Base-by-base conservation (phyloP, 53 echinoderm and acorn worm species). In the Patiria pectinifera region DNA sequence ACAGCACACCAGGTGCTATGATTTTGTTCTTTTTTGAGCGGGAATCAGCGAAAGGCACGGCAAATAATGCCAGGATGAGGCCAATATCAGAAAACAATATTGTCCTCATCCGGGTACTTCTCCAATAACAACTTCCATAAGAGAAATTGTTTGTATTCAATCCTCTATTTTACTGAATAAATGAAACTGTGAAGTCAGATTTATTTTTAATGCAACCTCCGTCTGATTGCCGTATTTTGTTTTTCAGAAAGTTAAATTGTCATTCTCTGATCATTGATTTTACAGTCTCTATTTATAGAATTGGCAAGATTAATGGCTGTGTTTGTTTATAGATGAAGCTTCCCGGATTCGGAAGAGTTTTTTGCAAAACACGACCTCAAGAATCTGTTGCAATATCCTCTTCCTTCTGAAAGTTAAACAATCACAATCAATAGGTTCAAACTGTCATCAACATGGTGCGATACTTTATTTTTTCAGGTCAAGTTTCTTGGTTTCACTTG, bases 371-470 rank as follows among this genome's bases (percentile, higher is more conserved):
- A 45, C 19, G 79, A 11, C 79, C 14, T 45, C 46, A 78, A 13
- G 16, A 78, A 78, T 9, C 79, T 45, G 79, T 45, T 45, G 79
- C 79, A 45, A 78, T 45, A 78, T 78, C 79, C 79, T 78, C 22
- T 78, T 78, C 79, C 79, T 21, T 72, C 7, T 23, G 7, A 15
- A 3, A 70, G 21, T 16, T 23, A 53, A 53, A 53, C 53, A 53
- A 23, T 74, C 74, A 74, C 74, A n/a, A n/a, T 9, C 74, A 23
- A 74, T 3, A 9, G 21, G 21, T 18, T 74, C 0, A 74, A 11
- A 74, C 10, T 74, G 74, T 10, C 66, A 66, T 66, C 10, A 18
- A 0, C 12, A 12, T 60, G 60, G 60, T 12, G 2, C 3, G 15
- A 66, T 66, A 14, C 66, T 66, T 14, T 66, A 14, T 13, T 66